Evolutionary conservation across 2,888 invertebrate species (phyloP), one percentile per base, ranked within the genome.

Genomic region (Lasioglossum leucozonium): DNA sequence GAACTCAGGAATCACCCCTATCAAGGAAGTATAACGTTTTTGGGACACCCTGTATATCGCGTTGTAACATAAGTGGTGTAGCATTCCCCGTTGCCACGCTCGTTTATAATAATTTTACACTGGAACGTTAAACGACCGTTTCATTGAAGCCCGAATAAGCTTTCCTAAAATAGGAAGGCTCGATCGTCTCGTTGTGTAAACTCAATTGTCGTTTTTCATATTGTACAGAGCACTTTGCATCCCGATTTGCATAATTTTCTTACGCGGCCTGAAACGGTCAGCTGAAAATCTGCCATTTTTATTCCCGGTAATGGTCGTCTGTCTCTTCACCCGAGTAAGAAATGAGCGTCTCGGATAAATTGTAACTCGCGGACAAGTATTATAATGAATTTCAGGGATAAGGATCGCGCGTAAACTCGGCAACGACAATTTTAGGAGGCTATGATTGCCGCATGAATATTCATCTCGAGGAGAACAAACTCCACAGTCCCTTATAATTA

Each of bases 381-480:
- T 87, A 89, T 90, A 91, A 92, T 88, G 85, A 89, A 91, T 89
- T 78, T 85, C 71, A 44, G 71, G 82, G 88, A 87, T 89, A 89
- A 88, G 85, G 84, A 90, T 88, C 91, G 86, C 84, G 86, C 87
- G 85, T 89, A 91, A 89, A 86, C 86, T 81, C 77, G 74, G 79
- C 81, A 81, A 73, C 82, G 87, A 87, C 81, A 81, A 75, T 87
- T 87, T 87, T 84, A 87, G 74, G 79, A 75, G 74, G 79, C 74
- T 34, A 34, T 67, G 84, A 86, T 89, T 82, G 78, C 76, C 75
- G n/a, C 78, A 89, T 91, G 91, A 92, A 92, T 92, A 92, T 91
- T 92, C 92, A 92, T 89, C 75, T 18, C 58, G 13, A 69, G 65
- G 30, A 62, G 40, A 69, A 2, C 67, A 22, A 73, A 51, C 72